Conservation (phyloP, 1,140 invertebrate genomes). For the Lerema accius region DNA sequence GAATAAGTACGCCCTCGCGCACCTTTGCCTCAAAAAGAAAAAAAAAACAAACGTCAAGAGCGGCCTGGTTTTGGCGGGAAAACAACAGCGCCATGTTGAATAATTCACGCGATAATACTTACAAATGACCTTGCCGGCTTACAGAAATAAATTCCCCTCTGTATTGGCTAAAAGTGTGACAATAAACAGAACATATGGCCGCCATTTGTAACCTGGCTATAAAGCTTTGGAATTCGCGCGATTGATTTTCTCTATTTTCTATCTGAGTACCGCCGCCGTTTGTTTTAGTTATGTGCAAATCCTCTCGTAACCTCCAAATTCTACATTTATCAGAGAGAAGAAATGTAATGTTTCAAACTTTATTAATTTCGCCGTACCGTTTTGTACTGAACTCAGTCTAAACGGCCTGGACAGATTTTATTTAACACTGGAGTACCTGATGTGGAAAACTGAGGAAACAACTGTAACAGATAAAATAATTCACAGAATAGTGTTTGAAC, state of each 20-base stretch:
- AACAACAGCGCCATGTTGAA: conserved; percentile 35
- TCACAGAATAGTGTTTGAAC: too few relatives aligned
- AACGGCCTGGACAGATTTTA: too few relatives aligned
- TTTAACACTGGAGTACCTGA: too few relatives aligned
- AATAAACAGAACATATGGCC: conserved; percentile 54
- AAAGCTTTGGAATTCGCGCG: conserved; percentile 27
- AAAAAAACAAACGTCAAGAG: conserved; percentile 22
- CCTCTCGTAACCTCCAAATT: too few relatives aligned
- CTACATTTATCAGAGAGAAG: too few relatives aligned
- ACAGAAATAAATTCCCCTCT: conserved; percentile 37
- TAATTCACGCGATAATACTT: conserved; percentile 40
- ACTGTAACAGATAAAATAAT: too few relatives aligned
- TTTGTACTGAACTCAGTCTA: too few relatives aligned
- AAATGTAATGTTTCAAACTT: too few relatives aligned
- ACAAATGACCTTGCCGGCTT: conserved; percentile 44
- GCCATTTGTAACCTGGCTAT: conserved; percentile 40
- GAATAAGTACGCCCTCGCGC: neutral
- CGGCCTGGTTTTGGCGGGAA: conserved; percentile 33
- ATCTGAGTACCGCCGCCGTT: too few relatives aligned
- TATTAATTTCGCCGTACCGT: too few relatives aligned
- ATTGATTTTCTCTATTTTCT: conserved; percentile 17
- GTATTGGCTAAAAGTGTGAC: conserved; percentile 41
- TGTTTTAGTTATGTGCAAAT: too few relatives aligned
- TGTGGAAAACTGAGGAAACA: too few relatives aligned
- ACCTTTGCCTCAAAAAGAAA: conserved; percentile 18